phyloP scores from a whole-genome alignment of 2,888 invertebrate genomes.

The Periphyllus acericola region DNA sequence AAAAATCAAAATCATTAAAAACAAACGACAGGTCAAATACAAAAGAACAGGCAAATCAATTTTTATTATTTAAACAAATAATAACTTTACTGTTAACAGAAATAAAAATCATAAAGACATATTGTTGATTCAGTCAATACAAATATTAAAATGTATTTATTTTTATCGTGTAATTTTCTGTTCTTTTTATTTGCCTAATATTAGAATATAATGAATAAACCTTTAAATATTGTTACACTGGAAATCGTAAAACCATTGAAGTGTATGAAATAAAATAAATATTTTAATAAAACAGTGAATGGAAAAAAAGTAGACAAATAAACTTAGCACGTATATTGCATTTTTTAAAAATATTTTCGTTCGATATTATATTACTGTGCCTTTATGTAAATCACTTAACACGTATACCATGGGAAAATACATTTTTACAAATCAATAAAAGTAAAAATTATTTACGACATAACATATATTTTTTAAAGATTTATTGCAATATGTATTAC shows the following conservation, averaged over 20 bases:
- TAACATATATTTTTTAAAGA: not conserved
- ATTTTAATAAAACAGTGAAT: not conserved
- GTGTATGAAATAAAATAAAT: not conserved
- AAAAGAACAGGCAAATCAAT: not conserved
- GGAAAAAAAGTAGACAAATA: not conserved
- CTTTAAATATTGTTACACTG: not conserved
- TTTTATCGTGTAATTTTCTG: not conserved
- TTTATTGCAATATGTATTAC: not conserved
- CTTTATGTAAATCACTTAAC: too few relatives aligned
- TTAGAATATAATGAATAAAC: too few relatives aligned
- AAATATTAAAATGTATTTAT: not conserved
- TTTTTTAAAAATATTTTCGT: not conserved
- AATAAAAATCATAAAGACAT: not conserved
- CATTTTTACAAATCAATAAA: too few relatives aligned
- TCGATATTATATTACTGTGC: too few relatives aligned
- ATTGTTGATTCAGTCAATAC: too few relatives aligned
- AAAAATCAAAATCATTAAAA: not conserved
- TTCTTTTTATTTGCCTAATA: not conserved
- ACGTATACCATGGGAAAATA: too few relatives aligned
- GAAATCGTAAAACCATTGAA: not conserved
- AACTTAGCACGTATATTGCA: not conserved
- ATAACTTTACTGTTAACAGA: not conserved
- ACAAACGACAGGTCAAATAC: not conserved
- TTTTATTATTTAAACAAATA: not conserved
- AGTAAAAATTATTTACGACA: too few relatives aligned